Percentiles rank a stretch among this genome's conserved stretches.
Conservation (phyloP, 2,797 vertebrate species). For the Semaprochilodus insignis region DNA sequence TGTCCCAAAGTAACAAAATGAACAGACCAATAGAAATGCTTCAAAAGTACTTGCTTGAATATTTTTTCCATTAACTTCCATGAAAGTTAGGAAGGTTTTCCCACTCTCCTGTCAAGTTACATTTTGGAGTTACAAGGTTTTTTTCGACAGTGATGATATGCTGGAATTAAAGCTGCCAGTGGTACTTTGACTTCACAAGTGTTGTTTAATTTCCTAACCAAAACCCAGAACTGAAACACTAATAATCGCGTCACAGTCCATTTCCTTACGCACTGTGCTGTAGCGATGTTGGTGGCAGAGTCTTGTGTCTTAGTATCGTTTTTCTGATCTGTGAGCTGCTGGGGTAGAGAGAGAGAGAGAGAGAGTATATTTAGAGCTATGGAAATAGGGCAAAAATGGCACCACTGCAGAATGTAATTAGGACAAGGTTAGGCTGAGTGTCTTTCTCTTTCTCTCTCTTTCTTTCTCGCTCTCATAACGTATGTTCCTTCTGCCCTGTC, state of each 20-base stretch:
- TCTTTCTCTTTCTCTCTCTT: constrained; percentile 43
- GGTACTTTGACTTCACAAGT: background rate
- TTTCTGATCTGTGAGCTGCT: too few species aligned
- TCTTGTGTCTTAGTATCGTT: too few species aligned
- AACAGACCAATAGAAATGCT: too few species aligned
- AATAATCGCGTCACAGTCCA: background rate
- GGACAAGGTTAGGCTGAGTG: constrained; percentile 78
- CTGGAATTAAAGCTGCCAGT: too few species aligned
- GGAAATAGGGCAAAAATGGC: constrained; percentile 46
- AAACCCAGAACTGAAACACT: background rate
- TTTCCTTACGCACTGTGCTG: background rate
- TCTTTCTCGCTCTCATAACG: background rate
- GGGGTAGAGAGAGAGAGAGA: background rate
- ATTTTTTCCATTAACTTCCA: too few species aligned
- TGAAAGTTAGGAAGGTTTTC: too few species aligned
- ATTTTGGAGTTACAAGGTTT: too few species aligned
- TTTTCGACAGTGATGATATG: too few species aligned
- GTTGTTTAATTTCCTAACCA: background rate
- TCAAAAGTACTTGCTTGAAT: too few species aligned
- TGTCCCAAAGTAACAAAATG: too few species aligned
- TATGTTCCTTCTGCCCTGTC: constrained; percentile 25
- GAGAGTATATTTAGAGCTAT: constrained; percentile 45
- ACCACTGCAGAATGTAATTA: constrained; percentile 71
- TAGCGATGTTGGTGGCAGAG: background rate
- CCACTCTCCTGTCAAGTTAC: too few species aligned